Evolutionary conservation across 2,888 invertebrate species (phyloP).

Genomic region (Spicauda simplicius): DNA sequence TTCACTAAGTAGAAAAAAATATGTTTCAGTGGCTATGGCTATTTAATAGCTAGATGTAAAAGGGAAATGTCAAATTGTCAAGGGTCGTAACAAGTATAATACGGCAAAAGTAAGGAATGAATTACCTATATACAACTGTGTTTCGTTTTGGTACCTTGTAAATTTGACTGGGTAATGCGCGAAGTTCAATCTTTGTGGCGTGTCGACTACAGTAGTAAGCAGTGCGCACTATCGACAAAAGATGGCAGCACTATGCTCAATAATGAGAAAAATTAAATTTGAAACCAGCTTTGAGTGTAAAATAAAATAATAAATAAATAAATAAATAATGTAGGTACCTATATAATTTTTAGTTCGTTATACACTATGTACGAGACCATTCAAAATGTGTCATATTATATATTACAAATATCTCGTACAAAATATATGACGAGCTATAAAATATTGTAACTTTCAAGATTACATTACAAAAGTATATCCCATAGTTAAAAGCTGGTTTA

Average conservation of each 20-base stretch:
- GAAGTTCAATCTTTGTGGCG: constrained; percentile 34
- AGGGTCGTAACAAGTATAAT: constrained; percentile 53
- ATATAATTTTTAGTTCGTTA: too few relatives aligned
- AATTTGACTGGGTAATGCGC: constrained; percentile 61
- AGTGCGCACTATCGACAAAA: not conserved
- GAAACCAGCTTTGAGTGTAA: too few relatives aligned
- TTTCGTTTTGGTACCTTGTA: constrained; percentile 33
- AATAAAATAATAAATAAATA: too few relatives aligned
- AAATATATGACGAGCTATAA: too few relatives aligned
- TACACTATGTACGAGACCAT: too few relatives aligned
- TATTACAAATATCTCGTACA: too few relatives aligned
- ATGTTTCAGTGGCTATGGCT: constrained; percentile 43
- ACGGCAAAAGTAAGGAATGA: constrained; percentile 46
- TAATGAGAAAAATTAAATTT: not conserved
- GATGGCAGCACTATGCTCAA: constrained; percentile 21
- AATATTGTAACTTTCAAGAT: too few relatives aligned
- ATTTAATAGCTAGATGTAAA: constrained; percentile 11
- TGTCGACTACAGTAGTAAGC: constrained; percentile 7
- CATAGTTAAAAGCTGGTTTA: too few relatives aligned
- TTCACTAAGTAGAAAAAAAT: constrained; percentile 56
- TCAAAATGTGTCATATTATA: too few relatives aligned
- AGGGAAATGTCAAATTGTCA: constrained; percentile 53
- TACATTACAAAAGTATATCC: too few relatives aligned
- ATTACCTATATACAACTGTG: not conserved
- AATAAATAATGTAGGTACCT: too few relatives aligned